Evolutionary conservation across 2,888 invertebrate species (phyloP).

Genomic region (Ptilodon capucinus): DNA sequence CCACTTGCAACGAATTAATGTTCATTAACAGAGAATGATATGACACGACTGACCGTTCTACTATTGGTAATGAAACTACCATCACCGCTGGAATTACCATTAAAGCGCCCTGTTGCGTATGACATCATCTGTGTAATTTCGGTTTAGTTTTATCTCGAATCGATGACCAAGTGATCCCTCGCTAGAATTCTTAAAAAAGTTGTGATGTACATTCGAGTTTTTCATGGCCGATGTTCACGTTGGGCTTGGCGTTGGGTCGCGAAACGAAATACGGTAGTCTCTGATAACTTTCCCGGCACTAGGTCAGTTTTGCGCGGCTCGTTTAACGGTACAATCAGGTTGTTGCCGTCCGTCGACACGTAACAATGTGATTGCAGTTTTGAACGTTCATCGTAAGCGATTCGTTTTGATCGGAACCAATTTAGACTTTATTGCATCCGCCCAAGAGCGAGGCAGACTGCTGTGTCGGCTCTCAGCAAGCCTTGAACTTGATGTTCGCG

Average conservation of each 20-base stretch:
- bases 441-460: conserved; percentile 32
- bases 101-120: conserved; percentile 53
- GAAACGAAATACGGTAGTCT: conserved; percentile 67
- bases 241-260: conserved; percentile 43
- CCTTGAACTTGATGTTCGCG: conserved; percentile 63
- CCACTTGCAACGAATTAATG: conserved; percentile 79
- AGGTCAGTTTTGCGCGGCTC: conserved; percentile 80
- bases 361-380: conserved; percentile 79
- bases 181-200: conserved; percentile 21
- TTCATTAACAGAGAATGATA: conserved; percentile 68
- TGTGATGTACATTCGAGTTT: conserved; percentile 23
- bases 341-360: conserved; percentile 72
- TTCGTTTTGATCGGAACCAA: conserved; percentile 38
- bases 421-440: conserved; percentile 44
- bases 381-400: conserved; percentile 61
- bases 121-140: conserved; percentile 56
- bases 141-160: conserved; percentile 42
- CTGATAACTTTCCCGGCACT: conserved; percentile 79
- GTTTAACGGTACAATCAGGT: conserved; percentile 80
- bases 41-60: conserved; percentile 52
- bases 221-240: conserved; percentile 45
- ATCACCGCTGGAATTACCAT: conserved; percentile 43
- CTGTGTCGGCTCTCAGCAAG: conserved; percentile 23
- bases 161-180: conserved; percentile 31
- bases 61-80: conserved; percentile 42